Percentiles rank a stretch among this genome's conserved stretches.
phyloP scores from a whole-genome alignment of 1,140 invertebrate genomes.

The Magallana gigas region DNA sequence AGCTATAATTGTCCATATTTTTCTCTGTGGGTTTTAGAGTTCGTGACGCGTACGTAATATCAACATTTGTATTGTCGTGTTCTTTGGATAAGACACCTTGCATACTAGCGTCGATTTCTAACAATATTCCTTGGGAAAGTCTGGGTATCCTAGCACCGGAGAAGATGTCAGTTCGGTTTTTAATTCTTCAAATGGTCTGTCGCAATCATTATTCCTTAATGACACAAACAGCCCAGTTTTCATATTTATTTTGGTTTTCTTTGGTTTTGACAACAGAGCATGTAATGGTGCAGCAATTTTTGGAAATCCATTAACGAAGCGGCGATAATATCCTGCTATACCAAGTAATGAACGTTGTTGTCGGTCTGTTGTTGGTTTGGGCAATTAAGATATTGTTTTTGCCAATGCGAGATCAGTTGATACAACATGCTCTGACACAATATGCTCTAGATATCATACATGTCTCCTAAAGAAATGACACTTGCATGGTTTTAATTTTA shows the following conservation, averaged over 20 bases:
- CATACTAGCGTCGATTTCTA: conserved; percentile 19
- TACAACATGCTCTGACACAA: conserved; percentile 58
- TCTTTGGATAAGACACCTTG: conserved; percentile 37
- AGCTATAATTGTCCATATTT: background rate
- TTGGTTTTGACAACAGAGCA: conserved; percentile 31
- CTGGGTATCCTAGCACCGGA: conserved; percentile 61
- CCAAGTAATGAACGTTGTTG: conserved; percentile 45
- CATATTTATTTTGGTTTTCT: conserved; percentile 17
- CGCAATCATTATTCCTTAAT: conserved; percentile 46
- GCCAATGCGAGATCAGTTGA: conserved; percentile 57
- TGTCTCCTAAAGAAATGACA: conserved; percentile 34
- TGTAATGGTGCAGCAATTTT: conserved; percentile 42
- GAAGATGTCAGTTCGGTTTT: conserved; percentile 48
- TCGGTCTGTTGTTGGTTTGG: conserved; percentile 33
- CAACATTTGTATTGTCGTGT: background rate
- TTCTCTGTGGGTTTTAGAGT: conserved; percentile 42
- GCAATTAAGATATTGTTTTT: conserved; percentile 35
- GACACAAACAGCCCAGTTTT: conserved; percentile 21
- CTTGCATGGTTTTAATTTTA: conserved; percentile 33
- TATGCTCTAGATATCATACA: conserved; percentile 42
- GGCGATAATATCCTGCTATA: conserved; percentile 43
- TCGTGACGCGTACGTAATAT: conserved; percentile 41
- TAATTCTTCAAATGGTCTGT: conserved; percentile 51
- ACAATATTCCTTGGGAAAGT: background rate
- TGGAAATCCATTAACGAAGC: conserved; percentile 29